phyloP scores from a whole-genome alignment of 2,797 vertebrate genomes.

The Gallinago solitaria region DNA sequence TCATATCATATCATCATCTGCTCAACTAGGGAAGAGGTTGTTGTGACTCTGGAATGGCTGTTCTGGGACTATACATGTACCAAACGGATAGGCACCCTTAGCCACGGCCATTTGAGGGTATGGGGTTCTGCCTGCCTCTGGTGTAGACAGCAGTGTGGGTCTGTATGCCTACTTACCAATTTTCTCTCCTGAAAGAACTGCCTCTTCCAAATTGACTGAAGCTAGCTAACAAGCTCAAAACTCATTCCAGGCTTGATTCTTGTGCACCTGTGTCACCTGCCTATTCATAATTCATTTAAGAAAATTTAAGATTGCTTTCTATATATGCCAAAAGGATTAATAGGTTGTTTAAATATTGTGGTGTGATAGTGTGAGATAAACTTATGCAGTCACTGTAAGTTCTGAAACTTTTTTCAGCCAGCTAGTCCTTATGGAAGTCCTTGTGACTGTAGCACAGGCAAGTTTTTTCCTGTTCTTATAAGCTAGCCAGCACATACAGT shows the following conservation, averaged over 20 bases:
- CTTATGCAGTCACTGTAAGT: background rate
- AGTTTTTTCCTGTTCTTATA: background rate
- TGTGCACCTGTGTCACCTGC: background rate
- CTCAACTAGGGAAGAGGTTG: background rate
- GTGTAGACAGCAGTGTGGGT: background rate
- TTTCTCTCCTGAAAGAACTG: background rate
- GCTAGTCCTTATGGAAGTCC: background rate
- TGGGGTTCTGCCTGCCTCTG: background rate
- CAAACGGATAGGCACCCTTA: background rate
- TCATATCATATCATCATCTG: background rate
- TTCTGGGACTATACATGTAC: background rate
- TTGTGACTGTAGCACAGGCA: background rate
- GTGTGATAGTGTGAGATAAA: background rate
- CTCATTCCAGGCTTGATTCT: background rate
- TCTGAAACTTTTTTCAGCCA: background rate
- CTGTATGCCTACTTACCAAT: background rate
- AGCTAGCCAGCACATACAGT: background rate
- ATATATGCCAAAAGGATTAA: background rate
- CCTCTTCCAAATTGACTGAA: background rate
- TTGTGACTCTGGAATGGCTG: rapidly evolving
- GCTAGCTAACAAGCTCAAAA: background rate
- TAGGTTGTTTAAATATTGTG: background rate
- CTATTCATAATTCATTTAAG: background rate
- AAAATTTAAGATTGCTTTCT: background rate
- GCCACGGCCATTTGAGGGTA: background rate